phyloP scores from a whole-genome alignment of 2,113 vertebrate genomes.

The Pseudorectes ferrugineus region DNA sequence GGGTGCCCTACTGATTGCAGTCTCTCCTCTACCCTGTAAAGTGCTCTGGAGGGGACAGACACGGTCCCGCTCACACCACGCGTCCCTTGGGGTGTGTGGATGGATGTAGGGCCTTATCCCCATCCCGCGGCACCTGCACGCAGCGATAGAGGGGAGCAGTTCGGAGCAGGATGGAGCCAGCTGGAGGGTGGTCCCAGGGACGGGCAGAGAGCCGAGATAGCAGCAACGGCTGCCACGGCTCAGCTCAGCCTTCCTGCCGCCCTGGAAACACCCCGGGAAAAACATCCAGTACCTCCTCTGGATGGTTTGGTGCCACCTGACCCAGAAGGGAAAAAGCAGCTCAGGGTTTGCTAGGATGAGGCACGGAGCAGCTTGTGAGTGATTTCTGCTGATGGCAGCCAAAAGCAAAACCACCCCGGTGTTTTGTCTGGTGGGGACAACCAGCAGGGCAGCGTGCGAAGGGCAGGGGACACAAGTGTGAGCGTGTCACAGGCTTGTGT shows the following conservation, averaged over 20 bases:
- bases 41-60: neutral
- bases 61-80: rapidly evolving
- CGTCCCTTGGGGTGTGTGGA: rapidly evolving
- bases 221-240: neutral
- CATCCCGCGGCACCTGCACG: neutral
- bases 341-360: neutral
- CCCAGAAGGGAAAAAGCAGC: neutral
- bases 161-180: neutral
- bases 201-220: neutral
- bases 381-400: neutral
- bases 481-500: neutral
- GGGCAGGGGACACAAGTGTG: rapidly evolving
- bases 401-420: neutral
- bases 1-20: no score
- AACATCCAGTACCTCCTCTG: neutral
- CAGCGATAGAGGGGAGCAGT: neutral
- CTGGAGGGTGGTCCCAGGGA: neutral
- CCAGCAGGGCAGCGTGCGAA: rapidly evolving
- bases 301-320: rapidly evolving
- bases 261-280: neutral
- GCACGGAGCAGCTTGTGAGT: neutral
- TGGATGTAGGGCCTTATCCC: neutral
- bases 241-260: neutral
- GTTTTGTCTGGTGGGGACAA: neutral
- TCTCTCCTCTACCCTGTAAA: no score